Evolutionary conservation across 1,140 invertebrate species (phyloP).

Genomic region (Zaprionus tsacasi): DNA sequence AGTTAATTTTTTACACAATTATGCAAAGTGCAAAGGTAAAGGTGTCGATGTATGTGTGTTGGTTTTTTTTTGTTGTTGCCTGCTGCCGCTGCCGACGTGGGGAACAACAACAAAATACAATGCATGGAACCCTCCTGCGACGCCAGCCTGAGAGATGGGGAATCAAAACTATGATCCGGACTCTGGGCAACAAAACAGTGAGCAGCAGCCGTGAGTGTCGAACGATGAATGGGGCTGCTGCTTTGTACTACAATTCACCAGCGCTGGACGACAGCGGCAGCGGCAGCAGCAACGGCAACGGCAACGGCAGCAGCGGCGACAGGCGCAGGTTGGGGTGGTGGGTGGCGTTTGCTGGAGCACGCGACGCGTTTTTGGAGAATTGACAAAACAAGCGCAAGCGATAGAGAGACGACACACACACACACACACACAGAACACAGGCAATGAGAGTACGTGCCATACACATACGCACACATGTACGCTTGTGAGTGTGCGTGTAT

Average conservation of each 20-base stretch:
- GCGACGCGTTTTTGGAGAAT: slow-evolving; percentile 71
- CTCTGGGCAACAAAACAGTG: slow-evolving; percentile 43
- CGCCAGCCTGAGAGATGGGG: slow-evolving; percentile 39
- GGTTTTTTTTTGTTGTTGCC: background rate
- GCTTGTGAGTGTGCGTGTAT: slow-evolving; percentile 22
- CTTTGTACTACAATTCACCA: slow-evolving; percentile 66
- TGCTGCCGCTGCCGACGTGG: slow-evolving; percentile 8
- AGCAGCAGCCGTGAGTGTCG: slow-evolving; percentile 64
- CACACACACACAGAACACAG: slow-evolving; percentile 11
- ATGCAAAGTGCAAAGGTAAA: slow-evolving; percentile 32
- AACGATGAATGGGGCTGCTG: slow-evolving; percentile 72
- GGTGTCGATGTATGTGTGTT: background rate
- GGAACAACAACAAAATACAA: slow-evolving; percentile 21
- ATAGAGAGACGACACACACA: slow-evolving; percentile 35
- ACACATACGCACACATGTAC: slow-evolving; percentile 10
- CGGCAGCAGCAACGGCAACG: slow-evolving; percentile 13
- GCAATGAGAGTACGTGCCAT: slow-evolving; percentile 46
- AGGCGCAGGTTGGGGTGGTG: slow-evolving; percentile 43
- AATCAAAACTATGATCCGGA: slow-evolving; percentile 54
- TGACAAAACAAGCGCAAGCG: slow-evolving; percentile 70
- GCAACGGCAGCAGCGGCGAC: slow-evolving; percentile 29
- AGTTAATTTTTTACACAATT: slow-evolving; percentile 41
- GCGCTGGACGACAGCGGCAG: slow-evolving; percentile 18
- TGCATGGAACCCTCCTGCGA: slow-evolving; percentile 28
- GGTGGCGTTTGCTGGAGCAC: slow-evolving; percentile 53